Percentiles rank a stretch among this genome's conserved stretches.
These are phyloP conservation scores for Gorsachius magnificus DNA, from an alignment of 2,797 vertebrate species.

Conservation along the genomic window DNA sequence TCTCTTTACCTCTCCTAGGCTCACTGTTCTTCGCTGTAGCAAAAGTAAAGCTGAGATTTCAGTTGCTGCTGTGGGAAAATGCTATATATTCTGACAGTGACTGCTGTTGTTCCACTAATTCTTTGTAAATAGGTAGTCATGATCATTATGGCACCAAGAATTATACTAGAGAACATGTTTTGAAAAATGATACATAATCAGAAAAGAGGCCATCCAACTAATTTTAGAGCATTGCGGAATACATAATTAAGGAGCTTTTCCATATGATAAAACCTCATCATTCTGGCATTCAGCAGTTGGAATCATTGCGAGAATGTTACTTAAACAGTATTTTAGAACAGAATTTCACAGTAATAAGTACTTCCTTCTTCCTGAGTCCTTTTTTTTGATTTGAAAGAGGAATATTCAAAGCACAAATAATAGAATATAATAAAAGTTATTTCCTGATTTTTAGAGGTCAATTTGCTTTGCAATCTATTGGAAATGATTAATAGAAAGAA, in stretches of 20 bases:
- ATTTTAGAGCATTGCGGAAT: slow-evolving; percentile 43
- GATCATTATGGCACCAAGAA: neutral
- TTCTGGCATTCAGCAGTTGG: neutral
- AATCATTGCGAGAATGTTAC: slow-evolving; percentile 10
- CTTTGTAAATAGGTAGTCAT: neutral
- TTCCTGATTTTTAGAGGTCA: slow-evolving; percentile 7
- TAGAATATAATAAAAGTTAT: neutral
- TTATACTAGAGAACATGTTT: neutral
- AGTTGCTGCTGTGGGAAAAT: neutral
- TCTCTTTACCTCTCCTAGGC: neutral
- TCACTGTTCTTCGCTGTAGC: neutral
- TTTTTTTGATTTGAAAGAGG: neutral
- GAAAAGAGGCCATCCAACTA: slow-evolving; percentile 5
- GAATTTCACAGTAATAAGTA: slow-evolving; percentile 9
- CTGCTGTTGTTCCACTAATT: neutral
- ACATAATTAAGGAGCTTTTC: slow-evolving; percentile 34
- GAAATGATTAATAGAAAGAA: slow-evolving; percentile 16
- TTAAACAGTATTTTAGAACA: neutral
- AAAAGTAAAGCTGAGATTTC: neutral
- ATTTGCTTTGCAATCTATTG: neutral
- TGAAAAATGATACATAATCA: neutral
- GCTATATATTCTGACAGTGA: neutral
- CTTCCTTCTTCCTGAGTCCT: neutral
- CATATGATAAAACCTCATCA: slow-evolving; percentile 36
- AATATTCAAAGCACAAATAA: neutral